Percentiles rank a stretch among this genome's conserved stretches.
phyloP scores from a whole-genome alignment of 2,113 vertebrate species.

The Semnornis frantzii region DNA sequence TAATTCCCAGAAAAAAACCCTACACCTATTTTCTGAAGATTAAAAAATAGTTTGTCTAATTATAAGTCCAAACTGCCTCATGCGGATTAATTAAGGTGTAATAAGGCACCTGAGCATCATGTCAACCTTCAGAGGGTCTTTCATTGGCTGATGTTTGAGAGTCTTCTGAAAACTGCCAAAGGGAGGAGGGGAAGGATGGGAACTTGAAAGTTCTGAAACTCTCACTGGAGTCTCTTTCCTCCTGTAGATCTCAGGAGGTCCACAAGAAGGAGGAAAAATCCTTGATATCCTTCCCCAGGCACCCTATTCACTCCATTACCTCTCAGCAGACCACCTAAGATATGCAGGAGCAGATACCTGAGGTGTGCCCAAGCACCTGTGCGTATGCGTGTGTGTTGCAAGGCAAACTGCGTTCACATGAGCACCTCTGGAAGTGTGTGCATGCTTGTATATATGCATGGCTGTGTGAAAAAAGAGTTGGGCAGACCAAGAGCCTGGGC shows the following conservation, averaged over 20 bases:
- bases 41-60: neutral
- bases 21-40: neutral
- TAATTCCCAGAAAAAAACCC: neutral
- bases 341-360: neutral
- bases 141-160: neutral
- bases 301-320: neutral
- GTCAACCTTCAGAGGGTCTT: neutral
- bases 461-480: neutral
- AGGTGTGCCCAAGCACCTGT: neutral
- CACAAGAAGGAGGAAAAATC: neutral
- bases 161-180: neutral
- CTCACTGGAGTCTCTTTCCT: neutral
- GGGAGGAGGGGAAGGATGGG: neutral
- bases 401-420: neutral
- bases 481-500: neutral
- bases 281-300: neutral
- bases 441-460: accelerated
- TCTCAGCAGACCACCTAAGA: neutral
- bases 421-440: neutral
- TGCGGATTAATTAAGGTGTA: neutral
- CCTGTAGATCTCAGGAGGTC: neutral
- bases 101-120: neutral
- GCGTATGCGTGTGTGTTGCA: neutral
- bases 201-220: neutral
- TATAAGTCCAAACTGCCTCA: neutral